A percentile compares a stretch with the other conserved stretches of the same genome.
phyloP scores from a whole-genome alignment of 2,797 vertebrate species.

The Takifugu ocellatus region DNA sequence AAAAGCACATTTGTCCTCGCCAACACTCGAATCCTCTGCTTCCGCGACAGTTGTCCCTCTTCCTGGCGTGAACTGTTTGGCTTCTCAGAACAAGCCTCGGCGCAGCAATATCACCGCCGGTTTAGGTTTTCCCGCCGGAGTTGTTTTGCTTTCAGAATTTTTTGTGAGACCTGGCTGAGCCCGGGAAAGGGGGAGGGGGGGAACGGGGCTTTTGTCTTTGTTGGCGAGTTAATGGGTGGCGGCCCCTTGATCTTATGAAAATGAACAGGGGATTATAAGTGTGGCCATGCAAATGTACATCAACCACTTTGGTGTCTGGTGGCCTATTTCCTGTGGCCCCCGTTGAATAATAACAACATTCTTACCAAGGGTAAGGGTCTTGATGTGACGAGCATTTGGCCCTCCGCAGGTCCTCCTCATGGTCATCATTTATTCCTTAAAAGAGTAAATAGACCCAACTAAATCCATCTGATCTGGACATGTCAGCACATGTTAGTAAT shows the following conservation, averaged over 20 bases:
- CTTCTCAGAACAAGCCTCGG: slow-evolving; percentile 51
- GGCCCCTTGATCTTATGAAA: slow-evolving; percentile 78
- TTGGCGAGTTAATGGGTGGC: slow-evolving; percentile 76
- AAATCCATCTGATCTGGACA: slow-evolving; percentile 60
- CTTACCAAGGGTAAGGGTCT: slow-evolving; percentile 76
- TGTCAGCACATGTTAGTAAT: slow-evolving; percentile 32
- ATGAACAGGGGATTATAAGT: slow-evolving; percentile 77
- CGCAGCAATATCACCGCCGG: slow-evolving; percentile 47
- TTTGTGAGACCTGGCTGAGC: slow-evolving; percentile 53
- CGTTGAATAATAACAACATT: slow-evolving; percentile 74
- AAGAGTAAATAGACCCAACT: slow-evolving; percentile 68
- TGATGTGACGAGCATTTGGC: slow-evolving; percentile 76
- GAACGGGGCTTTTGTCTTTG: slow-evolving; percentile 73
- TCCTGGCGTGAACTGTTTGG: slow-evolving; percentile 69
- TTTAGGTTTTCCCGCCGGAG: slow-evolving; percentile 39
- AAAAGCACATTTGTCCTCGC: slow-evolving; percentile 68
- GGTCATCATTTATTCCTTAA: slow-evolving; percentile 73
- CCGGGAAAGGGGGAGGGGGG: slow-evolving; percentile 50
- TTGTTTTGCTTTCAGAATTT: slow-evolving; percentile 60
- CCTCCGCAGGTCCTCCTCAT: slow-evolving; percentile 72
- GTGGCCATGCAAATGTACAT: slow-evolving; percentile 78
- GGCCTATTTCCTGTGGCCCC: slow-evolving; percentile 75
- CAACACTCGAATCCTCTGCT: slow-evolving; percentile 59
- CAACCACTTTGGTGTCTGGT: slow-evolving; percentile 78
- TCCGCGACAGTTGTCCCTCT: slow-evolving; percentile 56